Base-by-base conservation (phyloP, 1,140 invertebrate species). In the Ceratina calcarata region DNA sequence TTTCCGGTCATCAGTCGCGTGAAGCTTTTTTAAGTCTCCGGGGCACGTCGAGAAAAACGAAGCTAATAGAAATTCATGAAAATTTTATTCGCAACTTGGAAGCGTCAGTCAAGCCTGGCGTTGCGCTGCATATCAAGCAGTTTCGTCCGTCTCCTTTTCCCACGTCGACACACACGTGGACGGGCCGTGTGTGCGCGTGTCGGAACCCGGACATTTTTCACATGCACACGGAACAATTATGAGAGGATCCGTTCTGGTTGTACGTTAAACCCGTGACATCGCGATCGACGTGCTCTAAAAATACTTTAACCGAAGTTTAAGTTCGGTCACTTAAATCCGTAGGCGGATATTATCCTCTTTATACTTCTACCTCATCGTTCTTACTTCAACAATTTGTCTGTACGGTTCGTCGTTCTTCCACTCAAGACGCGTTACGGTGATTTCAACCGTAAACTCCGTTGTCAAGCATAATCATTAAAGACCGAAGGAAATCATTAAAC, bases 61-160 rank as follows among this genome's bases (percentile, higher is more conserved):
- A 87, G 86, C 85, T 93, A 93, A 93, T 93, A 92, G 92, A 93
- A 92, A 91, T 92, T 93, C 91, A 93, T 93, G 92, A 93, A 93
- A 93, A 91, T 92, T 93, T 93, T 93, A 93, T 93, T 91, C 91
- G 89, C 86, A 90, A 91, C 89, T 92, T 87, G 87, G 80, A 92
- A 89, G 91, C 91, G 91, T 93, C 92, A 93, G 91, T 93, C 92
- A 92, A 92, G 91, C 86, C 88, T 81, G 68, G 81, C 90, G 82
- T 87, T 76, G 80, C 18, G 81, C 89, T 88, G 92, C 91, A 93
- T 93, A 92, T 91, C 87, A 93, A 93, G 75, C 87, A 92, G 90
- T 85, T 77, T 65, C 66, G 80, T 77, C 66, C 73, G 51, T 74
- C 61, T 81, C 45, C 78, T 57, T 69, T 77, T 64, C 49, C 75